Conservation (phyloP, 2,888 invertebrate genomes). For the Erebia ligea region DNA sequence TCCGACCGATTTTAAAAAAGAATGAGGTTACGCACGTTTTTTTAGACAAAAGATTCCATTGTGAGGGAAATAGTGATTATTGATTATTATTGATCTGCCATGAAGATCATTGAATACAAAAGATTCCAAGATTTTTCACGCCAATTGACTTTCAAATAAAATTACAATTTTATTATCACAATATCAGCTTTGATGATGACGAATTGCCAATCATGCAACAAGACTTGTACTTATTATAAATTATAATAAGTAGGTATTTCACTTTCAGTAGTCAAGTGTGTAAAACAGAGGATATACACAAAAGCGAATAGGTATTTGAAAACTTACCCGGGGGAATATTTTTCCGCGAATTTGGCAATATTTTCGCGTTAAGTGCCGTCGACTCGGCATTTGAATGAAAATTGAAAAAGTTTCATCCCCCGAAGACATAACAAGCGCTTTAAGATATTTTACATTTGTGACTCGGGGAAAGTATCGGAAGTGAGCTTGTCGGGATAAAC, state of each 20-base stretch:
- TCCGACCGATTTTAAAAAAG: too few relatives aligned
- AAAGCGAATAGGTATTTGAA: constrained; percentile 40
- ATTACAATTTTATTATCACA: too few relatives aligned
- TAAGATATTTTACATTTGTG: constrained; percentile 46
- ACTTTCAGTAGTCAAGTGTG: not conserved
- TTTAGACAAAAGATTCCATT: too few relatives aligned
- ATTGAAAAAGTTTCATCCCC: constrained; percentile 73
- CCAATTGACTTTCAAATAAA: too few relatives aligned
- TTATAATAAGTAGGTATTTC: not conserved
- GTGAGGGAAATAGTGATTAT: too few relatives aligned
- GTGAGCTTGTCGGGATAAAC: constrained; percentile 24
- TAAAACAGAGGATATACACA: constrained; percentile 19
- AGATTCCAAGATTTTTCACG: too few relatives aligned
- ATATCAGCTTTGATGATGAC: too few relatives aligned
- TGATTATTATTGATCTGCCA: too few relatives aligned
- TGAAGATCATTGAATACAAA: too few relatives aligned
- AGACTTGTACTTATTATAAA: not conserved
- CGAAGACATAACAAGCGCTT: constrained; percentile 59
- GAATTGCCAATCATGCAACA: not conserved
- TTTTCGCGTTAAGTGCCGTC: constrained; percentile 58
- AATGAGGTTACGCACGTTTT: too few relatives aligned
- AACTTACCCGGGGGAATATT: constrained; percentile 46
- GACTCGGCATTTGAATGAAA: constrained; percentile 65
- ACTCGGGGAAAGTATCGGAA: constrained; percentile 22
- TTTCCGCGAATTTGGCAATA: constrained; percentile 50